Evolutionary conservation across 2,113 vertebrate species (phyloP).

Genomic region (Gracilinanus agilis): DNA sequence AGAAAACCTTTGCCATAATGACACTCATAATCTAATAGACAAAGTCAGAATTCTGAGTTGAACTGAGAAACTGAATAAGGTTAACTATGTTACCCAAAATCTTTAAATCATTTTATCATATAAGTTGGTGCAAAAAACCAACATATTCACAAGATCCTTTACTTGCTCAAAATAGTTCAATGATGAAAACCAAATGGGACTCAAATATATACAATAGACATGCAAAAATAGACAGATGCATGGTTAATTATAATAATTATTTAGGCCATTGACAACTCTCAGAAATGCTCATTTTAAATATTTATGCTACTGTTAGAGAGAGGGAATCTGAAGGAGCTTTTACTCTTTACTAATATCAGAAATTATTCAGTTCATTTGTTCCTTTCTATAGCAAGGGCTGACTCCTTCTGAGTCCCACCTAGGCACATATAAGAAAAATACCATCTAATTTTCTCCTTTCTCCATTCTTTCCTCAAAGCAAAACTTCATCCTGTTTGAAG

Average conservation of each 20-base stretch:
- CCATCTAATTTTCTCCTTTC: background rate
- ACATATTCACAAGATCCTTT: background rate
- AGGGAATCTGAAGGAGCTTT: background rate
- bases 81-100: background rate
- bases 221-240: background rate
- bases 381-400: background rate
- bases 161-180: background rate
- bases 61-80: constrained; percentile 14
- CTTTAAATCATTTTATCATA: background rate
- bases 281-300: background rate
- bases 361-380: background rate
- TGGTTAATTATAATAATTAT: constrained; percentile 6
- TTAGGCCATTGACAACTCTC: background rate
- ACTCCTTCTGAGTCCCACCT: background rate
- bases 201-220: background rate
- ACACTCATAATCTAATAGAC: background rate
- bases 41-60: background rate
- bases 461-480: background rate
- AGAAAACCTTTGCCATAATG: background rate
- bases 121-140: background rate
- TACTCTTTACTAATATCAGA: background rate
- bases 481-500: background rate
- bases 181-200: background rate
- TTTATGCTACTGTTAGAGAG: background rate
- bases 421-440: background rate